These are phyloP conservation scores for Clarias pachynema DNA, from an alignment of 2,797 vertebrate species.

Conservation along the genomic window DNA sequence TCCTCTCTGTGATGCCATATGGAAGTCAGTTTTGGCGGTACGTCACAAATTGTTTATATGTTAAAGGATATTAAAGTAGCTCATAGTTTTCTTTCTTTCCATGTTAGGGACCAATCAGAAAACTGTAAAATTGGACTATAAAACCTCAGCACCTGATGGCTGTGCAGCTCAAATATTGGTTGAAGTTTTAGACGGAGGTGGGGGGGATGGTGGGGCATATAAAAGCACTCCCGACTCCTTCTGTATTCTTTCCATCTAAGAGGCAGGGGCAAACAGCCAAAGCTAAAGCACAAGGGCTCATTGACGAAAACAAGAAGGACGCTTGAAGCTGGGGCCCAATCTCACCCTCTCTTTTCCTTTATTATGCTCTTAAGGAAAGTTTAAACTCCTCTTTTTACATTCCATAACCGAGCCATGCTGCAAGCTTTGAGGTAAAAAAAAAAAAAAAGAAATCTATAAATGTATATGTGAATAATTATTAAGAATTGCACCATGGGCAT, in stretches of 20 bases:
- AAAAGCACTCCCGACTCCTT: conserved; percentile 69
- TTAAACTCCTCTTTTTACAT: conserved; percentile 43
- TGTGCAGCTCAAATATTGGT: conserved; percentile 72
- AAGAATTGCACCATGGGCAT: conserved; percentile 52
- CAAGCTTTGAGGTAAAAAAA: neutral
- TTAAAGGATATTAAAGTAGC: conserved; percentile 14
- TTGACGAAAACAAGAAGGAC: conserved; percentile 76
- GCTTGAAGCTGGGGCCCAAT: conserved; percentile 72
- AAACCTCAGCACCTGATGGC: conserved; percentile 59
- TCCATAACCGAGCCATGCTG: conserved; percentile 12
- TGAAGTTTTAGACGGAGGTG: conserved; percentile 71
- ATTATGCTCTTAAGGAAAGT: conserved; percentile 41
- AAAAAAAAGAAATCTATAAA: neutral
- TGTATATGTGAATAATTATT: neutral
- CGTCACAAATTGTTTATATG: neutral
- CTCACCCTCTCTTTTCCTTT: conserved; percentile 61
- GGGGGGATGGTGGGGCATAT: conserved; percentile 64
- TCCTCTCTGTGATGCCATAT: neutral
- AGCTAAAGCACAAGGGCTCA: conserved; percentile 79
- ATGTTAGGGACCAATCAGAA: conserved; percentile 30
- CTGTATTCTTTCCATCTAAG: conserved; percentile 75
- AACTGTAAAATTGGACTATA: conserved; percentile 59
- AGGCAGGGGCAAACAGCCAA: conserved; percentile 75
- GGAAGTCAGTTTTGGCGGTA: conserved; percentile 7
- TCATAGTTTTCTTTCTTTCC: conserved; percentile 10